Percentiles rank a stretch among this genome's conserved stretches.
These are phyloP conservation scores for Drosophila formosana DNA, from an alignment of 2,888 invertebrate genomes.

Conservation along the genomic window DNA sequence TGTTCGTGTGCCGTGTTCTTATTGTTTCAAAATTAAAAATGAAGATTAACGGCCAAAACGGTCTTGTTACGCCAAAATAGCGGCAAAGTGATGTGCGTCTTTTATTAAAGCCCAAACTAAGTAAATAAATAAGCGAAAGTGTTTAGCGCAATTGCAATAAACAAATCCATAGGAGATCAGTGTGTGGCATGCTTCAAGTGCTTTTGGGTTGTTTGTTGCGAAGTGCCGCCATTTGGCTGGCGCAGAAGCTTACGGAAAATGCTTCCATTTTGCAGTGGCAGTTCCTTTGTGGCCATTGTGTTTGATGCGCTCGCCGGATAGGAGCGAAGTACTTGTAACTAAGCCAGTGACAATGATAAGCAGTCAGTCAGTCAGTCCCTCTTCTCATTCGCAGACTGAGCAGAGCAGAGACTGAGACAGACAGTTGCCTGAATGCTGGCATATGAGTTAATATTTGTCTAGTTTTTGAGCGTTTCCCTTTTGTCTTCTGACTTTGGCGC, in stretches of 20 bases:
- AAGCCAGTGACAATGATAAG: conserved; percentile 20
- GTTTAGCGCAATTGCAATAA: conserved; percentile 1
- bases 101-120: not conserved
- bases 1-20: conserved; percentile 1
- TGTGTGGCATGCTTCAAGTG: not conserved
- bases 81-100: conserved; percentile 6
- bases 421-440: conserved; percentile 25
- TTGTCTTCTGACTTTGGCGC: conserved; percentile 63
- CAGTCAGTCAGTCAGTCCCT: conserved; percentile 1
- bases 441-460: conserved; percentile 76
- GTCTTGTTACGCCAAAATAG: conserved; percentile 2
- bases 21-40: conserved; percentile 1
- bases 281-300: conserved; percentile 40
- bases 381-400: not conserved
- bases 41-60: conserved; percentile 30
- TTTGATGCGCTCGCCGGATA: not conserved
- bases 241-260: conserved; percentile 35
- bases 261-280: conserved; percentile 39
- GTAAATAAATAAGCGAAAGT: conserved; percentile 6
- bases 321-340: conserved; percentile 16
- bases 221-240: conserved; percentile 18
- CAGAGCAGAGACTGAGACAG: not conserved
- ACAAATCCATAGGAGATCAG: conserved; percentile 14
- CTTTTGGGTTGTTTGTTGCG: conserved; percentile 3
- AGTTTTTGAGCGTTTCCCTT: conserved; percentile 70